Conservation (phyloP, 2,888 invertebrate genomes). For the Cataglyphis altisquamis region DNA sequence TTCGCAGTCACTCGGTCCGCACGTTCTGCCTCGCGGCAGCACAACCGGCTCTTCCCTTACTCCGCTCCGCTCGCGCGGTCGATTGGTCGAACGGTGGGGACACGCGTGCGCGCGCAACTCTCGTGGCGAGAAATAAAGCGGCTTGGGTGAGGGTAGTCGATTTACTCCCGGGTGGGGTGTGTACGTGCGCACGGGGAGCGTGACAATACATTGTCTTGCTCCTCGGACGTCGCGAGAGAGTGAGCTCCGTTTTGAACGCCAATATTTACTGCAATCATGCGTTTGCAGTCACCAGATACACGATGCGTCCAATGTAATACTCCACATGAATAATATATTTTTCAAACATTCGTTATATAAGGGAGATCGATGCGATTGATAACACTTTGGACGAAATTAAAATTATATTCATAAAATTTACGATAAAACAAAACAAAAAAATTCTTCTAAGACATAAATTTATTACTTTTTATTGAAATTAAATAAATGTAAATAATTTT, state of each 20-base stretch:
- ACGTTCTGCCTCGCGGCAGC: conserved; percentile 73
- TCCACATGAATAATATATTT: not conserved
- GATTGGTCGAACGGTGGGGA: conserved; percentile 53
- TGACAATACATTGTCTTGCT: conserved; percentile 43
- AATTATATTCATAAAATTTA: not conserved
- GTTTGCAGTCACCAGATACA: conserved; percentile 42
- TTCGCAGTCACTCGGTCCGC: conserved; percentile 80
- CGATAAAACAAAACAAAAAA: not conserved
- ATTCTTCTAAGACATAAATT: not conserved
- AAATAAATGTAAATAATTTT: not conserved
- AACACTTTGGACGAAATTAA: too few species aligned
- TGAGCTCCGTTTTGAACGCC: conserved; percentile 45
- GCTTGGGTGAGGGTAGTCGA: conserved; percentile 34
- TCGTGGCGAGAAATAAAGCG: conserved; percentile 49
- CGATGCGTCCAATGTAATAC: not conserved
- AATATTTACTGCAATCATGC: conserved; percentile 47
- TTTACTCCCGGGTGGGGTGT: conserved; percentile 26
- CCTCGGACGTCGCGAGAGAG: conserved; percentile 18
- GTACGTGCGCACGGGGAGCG: conserved; percentile 29
- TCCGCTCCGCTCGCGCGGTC: conserved; percentile 63
- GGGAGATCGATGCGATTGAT: not conserved
- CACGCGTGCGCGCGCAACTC: conserved; percentile 66
- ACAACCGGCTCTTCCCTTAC: conserved; percentile 65
- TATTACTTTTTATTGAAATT: not conserved
- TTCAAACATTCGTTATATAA: not conserved